A percentile compares a stretch with the other conserved stretches of the same genome.
Conservation (phyloP, 2,888 invertebrate species). For the Adineta ricciae region DNA sequence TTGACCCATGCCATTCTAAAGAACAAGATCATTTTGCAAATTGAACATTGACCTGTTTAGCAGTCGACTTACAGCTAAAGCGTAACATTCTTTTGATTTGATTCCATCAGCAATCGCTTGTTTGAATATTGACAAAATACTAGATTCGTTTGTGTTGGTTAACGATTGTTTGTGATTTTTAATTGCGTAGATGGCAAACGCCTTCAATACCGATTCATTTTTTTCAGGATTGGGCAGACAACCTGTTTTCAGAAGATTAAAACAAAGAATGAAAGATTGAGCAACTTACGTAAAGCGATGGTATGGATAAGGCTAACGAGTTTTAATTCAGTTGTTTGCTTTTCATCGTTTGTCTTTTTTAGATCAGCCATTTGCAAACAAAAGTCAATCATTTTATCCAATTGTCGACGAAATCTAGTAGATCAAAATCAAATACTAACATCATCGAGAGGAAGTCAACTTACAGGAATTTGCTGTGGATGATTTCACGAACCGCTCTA, state of each 20-base stretch:
- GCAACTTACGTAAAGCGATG: neutral
- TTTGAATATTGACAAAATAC: conserved; percentile 10
- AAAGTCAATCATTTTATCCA: neutral
- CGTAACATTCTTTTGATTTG: conserved; percentile 13
- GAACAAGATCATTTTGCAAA: neutral
- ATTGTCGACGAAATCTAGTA: conserved; percentile 9
- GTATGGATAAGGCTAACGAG: conserved; percentile 1
- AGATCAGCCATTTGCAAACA: conserved; percentile 15
- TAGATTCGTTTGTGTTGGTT: neutral
- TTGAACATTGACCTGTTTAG: neutral
- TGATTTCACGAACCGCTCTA: conserved; percentile 12
- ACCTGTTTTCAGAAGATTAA: neutral
- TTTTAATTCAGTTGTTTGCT: neutral
- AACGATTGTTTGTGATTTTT: neutral
- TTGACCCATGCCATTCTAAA: conserved; percentile 1
- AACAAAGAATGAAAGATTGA: neutral
- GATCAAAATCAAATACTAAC: too few species aligned
- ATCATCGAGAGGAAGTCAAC: neutral
- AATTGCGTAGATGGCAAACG: neutral
- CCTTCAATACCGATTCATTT: conserved; percentile 16
- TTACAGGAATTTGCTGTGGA: neutral
- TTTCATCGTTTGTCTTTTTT: neutral
- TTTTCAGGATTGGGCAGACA: neutral
- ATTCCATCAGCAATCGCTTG: neutral
- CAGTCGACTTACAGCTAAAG: neutral